Conservation (phyloP, 2,113 vertebrate genomes). For the Chionis minor region DNA sequence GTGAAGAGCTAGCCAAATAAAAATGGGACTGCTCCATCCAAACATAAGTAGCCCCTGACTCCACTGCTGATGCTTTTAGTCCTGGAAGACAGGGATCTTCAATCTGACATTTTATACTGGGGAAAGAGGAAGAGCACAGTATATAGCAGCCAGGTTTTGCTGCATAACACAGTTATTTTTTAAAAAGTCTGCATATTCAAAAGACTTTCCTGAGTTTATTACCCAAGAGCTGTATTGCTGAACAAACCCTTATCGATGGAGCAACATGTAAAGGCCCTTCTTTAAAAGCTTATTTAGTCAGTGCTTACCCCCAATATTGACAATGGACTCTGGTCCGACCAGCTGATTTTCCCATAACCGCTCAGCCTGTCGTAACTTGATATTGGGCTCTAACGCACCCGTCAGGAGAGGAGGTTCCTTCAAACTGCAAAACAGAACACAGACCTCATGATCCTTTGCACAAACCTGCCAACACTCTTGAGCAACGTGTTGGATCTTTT, state of each 20-base stretch:
- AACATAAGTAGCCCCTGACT: neutral
- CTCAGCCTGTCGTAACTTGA: slow-evolving; percentile 84
- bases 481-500: neutral
- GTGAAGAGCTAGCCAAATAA: neutral
- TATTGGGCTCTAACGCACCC: slow-evolving; percentile 87
- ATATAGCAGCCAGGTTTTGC: neutral
- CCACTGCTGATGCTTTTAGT: neutral
- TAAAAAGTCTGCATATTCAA: neutral
- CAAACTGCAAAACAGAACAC: slow-evolving; percentile 75
- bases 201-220: neutral
- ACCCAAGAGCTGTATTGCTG: neutral
- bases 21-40: neutral
- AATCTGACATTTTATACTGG: neutral
- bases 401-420: slow-evolving; percentile 87
- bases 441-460: neutral
- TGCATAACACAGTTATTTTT: neutral
- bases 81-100: neutral
- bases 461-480: neutral
- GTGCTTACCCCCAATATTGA: slow-evolving; percentile 86
- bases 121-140: neutral
- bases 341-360: slow-evolving; percentile 88
- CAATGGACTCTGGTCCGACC: slow-evolving; percentile 89
- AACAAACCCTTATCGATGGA: neutral
- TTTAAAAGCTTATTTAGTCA: neutral
- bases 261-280: neutral